These are phyloP conservation scores for Beris morrisii DNA, from an alignment of 2,888 invertebrate genomes.

Conservation along the genomic window DNA sequence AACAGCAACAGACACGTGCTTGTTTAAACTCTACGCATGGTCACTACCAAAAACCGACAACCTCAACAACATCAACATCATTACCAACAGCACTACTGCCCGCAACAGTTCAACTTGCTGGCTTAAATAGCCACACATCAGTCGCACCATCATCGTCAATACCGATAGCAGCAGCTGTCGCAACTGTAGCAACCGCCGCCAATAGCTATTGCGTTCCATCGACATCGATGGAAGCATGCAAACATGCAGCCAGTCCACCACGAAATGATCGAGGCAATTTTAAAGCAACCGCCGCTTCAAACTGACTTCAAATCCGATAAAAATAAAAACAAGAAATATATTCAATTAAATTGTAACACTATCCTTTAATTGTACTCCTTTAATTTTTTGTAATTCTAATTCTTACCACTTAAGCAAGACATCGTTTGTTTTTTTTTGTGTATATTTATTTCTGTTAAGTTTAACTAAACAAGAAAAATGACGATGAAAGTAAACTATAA, in stretches of 20 bases:
- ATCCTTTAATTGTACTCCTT: no score
- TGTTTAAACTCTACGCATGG: constrained; percentile 10
- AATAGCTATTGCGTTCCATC: constrained; percentile 8
- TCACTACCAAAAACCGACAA: constrained; percentile 25
- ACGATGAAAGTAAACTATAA: no score
- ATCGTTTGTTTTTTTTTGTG: no score
- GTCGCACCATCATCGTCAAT: constrained; percentile 28
- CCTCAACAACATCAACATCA: constrained; percentile 19
- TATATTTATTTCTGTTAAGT: no score
- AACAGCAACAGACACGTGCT: constrained; percentile 12
- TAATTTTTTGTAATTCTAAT: no score
- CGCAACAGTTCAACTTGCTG: constrained; percentile 35
- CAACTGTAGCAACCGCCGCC: constrained; percentile 21
- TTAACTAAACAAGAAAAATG: no score
- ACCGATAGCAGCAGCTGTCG: constrained; percentile 39
- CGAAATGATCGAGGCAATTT: constrained; percentile 42
- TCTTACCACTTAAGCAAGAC: no score
- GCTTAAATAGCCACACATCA: constrained; percentile 15
- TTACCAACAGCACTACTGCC: background rate
- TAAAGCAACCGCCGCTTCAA: constrained; percentile 44
- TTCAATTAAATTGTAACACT: no score
- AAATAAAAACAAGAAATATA: no score
- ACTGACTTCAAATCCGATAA: constrained; percentile 35
- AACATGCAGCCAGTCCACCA: constrained; percentile 42
- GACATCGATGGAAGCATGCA: constrained; percentile 42